phyloP scores from a whole-genome alignment of 2,888 invertebrate genomes.

The Chymomyza caudatula region DNA sequence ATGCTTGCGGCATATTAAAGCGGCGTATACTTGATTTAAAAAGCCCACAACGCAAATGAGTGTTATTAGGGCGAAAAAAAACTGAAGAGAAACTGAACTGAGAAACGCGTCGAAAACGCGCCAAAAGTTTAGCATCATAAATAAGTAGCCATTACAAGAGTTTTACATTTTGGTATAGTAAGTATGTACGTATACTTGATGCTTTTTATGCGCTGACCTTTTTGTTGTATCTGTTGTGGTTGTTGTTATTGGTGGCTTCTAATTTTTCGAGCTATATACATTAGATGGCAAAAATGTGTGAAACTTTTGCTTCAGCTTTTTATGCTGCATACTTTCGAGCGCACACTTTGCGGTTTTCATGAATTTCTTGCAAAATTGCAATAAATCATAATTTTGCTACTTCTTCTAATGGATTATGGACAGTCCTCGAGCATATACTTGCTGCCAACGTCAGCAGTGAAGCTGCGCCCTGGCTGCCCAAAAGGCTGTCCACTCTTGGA shows the following conservation, averaged over 20 bases:
- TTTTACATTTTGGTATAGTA: slow-evolving; percentile 53
- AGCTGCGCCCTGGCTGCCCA: neutral
- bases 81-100: neutral
- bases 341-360: slow-evolving; percentile 55
- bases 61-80: neutral
- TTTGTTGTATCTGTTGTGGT: no score
- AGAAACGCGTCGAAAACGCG: neutral
- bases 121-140: slow-evolving; percentile 35
- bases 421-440: slow-evolving; percentile 46
- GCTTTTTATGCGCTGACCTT: neutral
- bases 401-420: slow-evolving; percentile 70
- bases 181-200: slow-evolving; percentile 4
- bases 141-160: slow-evolving; percentile 53
- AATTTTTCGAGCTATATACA: neutral
- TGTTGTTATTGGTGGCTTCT: slow-evolving; percentile 1
- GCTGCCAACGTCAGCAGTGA: slow-evolving; percentile 13
- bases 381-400: slow-evolving; percentile 69
- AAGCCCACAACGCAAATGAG: slow-evolving; percentile 11
- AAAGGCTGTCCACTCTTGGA: neutral
- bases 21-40: slow-evolving; percentile 10
- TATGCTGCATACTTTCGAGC: slow-evolving; percentile 45
- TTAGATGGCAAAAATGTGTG: neutral
- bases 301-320: slow-evolving; percentile 1
- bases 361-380: slow-evolving; percentile 49
- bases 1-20: neutral